Conservation (phyloP, 2,888 invertebrate genomes). For the Agrochola lychnidis region DNA sequence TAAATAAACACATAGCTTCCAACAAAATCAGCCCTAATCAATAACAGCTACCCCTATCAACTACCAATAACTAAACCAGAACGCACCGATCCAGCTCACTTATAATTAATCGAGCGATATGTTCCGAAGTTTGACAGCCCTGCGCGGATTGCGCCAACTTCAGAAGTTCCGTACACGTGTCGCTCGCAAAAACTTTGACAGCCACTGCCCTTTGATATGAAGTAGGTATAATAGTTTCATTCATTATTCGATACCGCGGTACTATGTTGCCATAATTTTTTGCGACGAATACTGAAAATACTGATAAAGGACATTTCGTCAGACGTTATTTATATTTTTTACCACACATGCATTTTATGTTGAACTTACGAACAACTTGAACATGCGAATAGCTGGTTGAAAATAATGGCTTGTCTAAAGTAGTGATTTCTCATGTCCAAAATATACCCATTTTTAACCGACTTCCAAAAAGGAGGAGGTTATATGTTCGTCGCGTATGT, state of each 20-base stretch:
- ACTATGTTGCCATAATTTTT: constrained; percentile 1
- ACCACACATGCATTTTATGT: background rate
- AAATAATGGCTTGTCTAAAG: background rate
- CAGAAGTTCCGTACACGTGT: constrained; percentile 58
- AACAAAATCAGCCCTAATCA: constrained; percentile 1
- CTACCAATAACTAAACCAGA: constrained; percentile 10
- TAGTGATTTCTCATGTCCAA: background rate
- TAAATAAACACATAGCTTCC: background rate
- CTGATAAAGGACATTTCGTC: background rate
- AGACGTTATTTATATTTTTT: background rate
- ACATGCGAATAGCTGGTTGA: background rate
- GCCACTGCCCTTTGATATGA: constrained; percentile 50
- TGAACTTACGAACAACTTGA: background rate
- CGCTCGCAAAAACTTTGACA: constrained; percentile 62
- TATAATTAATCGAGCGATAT: constrained; percentile 58
- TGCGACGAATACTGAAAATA: background rate
- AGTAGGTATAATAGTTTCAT: constrained; percentile 21
- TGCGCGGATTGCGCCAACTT: constrained; percentile 50
- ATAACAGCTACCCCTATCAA: background rate
- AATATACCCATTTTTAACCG: background rate
- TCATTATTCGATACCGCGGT: constrained; percentile 27
- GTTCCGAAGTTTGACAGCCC: constrained; percentile 65
- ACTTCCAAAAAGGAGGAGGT: too few species aligned
- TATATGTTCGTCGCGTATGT: too few species aligned
- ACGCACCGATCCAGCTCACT: constrained; percentile 19